These are phyloP conservation scores for Sinotaia quadrata DNA, from an alignment of 2,888 invertebrate species.

Conservation along the genomic window DNA sequence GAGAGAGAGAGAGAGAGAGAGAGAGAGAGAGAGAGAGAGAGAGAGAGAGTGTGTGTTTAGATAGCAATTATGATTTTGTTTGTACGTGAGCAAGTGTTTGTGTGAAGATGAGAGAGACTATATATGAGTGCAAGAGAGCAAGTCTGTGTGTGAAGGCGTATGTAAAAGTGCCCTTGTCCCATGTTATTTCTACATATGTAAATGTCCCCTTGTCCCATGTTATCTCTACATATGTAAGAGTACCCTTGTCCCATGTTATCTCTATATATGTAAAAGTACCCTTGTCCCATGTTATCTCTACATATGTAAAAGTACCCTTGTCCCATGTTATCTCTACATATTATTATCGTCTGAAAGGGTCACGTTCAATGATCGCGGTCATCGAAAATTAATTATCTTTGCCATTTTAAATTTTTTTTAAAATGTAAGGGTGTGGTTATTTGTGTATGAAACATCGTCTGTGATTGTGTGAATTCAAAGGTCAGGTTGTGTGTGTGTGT, in stretches of 20 bases:
- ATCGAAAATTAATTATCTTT: too few relatives aligned
- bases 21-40: background rate
- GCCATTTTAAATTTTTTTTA: background rate
- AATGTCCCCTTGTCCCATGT: too few relatives aligned
- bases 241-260: too few relatives aligned
- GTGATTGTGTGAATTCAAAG: background rate
- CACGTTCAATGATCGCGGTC: too few relatives aligned
- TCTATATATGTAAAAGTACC: too few relatives aligned
- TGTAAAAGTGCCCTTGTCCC: background rate
- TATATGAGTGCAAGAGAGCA: background rate
- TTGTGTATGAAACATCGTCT: background rate
- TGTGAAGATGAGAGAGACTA: background rate
- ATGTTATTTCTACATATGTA: too few relatives aligned
- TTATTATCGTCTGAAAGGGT: too few relatives aligned
- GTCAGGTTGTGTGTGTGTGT: background rate
- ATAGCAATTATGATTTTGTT: too few relatives aligned
- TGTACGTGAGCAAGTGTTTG: background rate
- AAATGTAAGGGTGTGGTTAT: background rate
- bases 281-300: too few relatives aligned
- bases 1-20: conserved; percentile 2
- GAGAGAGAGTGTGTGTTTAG: background rate
- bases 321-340: too few relatives aligned
- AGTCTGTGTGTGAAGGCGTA: background rate
- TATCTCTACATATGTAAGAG: too few relatives aligned
- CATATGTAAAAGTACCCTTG: too few relatives aligned